These are phyloP conservation scores for Buceros bicornis DNA, from an alignment of 2,797 vertebrate genomes.

Conservation along the genomic window DNA sequence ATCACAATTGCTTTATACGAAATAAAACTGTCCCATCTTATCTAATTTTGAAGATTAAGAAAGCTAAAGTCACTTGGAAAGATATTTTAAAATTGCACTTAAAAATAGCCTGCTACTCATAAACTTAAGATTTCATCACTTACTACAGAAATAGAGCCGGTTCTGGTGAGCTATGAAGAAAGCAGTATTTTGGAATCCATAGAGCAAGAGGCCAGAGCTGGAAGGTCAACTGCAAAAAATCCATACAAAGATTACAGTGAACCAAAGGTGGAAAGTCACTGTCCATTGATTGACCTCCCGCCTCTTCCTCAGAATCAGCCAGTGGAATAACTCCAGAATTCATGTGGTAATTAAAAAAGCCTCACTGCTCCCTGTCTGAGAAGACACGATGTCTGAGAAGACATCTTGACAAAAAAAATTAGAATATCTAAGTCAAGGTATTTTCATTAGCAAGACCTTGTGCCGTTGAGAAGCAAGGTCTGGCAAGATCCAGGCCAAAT, in stretches of 20 bases:
- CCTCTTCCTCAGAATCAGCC: background rate
- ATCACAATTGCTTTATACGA: background rate
- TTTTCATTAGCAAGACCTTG: background rate
- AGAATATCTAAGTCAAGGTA: background rate
- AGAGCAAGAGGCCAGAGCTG: background rate
- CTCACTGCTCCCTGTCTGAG: background rate
- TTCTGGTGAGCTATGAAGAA: background rate
- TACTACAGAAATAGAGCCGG: background rate
- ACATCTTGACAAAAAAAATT: background rate
- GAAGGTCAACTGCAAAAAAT: background rate
- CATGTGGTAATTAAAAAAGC: background rate
- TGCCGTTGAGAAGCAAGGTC: background rate
- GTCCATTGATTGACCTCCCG: background rate
- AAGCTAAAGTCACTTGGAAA: background rate
- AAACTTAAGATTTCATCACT: background rate
- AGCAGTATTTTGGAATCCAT: background rate
- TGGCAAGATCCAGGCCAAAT: rapidly evolving
- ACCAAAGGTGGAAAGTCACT: background rate
- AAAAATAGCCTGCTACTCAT: background rate
- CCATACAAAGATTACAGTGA: background rate
- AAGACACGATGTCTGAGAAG: background rate
- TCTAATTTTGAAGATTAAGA: background rate
- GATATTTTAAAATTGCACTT: background rate
- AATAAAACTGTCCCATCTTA: background rate
- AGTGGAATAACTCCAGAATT: background rate